Percentiles rank a stretch among this genome's conserved stretches.
Evolutionary conservation across 2,888 invertebrate species (phyloP).

Genomic region (Coremacera marginata): DNA sequence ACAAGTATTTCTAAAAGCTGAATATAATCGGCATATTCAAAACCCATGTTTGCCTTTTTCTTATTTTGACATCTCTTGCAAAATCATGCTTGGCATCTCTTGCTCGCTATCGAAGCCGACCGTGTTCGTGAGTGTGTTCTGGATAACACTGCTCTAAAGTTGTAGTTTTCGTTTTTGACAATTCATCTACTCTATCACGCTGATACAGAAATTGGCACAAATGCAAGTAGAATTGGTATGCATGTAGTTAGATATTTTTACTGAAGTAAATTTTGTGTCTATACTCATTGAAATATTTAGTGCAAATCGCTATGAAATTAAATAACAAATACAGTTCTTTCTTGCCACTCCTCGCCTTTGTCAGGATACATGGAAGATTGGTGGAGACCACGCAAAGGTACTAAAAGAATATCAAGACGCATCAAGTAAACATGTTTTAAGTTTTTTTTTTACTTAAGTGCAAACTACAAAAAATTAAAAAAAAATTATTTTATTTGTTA

Average conservation of each 20-base stretch:
- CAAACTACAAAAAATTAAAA: neutral
- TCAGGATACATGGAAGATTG: constrained; percentile 98
- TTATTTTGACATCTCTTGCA: too few species aligned
- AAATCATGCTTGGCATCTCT: too few species aligned
- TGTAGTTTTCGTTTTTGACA: too few species aligned
- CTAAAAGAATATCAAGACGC: constrained; percentile 63
- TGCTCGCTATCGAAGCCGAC: too few species aligned
- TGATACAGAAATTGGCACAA: too few species aligned
- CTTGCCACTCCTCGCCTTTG: constrained; percentile 89
- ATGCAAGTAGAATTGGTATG: neutral
- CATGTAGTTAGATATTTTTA: neutral
- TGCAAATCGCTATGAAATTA: constrained; percentile 67
- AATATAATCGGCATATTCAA: too few species aligned
- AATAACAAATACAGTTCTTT: constrained; percentile 72
- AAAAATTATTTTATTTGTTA: neutral
- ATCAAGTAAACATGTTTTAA: neutral
- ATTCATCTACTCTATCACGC: too few species aligned
- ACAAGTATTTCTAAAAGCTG: too few species aligned
- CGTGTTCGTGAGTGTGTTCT: too few species aligned
- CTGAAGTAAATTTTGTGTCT: neutral
- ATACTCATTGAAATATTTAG: constrained; percentile 28
- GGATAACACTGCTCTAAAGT: too few species aligned
- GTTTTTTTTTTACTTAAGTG: neutral
- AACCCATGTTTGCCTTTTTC: too few species aligned
- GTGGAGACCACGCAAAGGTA: constrained; percentile 98